These are phyloP conservation scores for Temnothorax ravouxi DNA, from an alignment of 2,888 invertebrate species.

Conservation along the genomic window DNA sequence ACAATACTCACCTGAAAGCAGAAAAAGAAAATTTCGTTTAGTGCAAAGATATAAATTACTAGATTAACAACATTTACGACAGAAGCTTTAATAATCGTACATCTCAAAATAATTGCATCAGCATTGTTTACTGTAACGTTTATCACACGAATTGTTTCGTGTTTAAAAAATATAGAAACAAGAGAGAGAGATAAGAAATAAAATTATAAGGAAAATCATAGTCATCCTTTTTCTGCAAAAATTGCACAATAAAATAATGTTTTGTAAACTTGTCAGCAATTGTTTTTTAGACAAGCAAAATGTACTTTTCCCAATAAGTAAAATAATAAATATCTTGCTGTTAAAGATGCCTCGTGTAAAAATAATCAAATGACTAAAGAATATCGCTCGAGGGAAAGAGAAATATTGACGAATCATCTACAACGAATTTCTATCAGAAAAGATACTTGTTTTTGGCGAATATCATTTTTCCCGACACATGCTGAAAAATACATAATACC, in stretches of 20 bases:
- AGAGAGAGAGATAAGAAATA: no score
- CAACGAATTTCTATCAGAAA: not conserved
- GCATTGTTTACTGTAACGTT: not conserved
- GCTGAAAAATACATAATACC: conserved; percentile 9
- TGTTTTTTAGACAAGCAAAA: not conserved
- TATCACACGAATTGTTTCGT: not conserved
- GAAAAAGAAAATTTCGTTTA: conserved; percentile 38
- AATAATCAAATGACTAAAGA: not conserved
- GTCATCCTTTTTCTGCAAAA: not conserved
- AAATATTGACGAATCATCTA: not conserved
- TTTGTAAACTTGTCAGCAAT: not conserved
- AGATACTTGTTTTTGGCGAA: not conserved
- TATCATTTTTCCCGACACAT: conserved; percentile 1
- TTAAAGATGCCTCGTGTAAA: not conserved
- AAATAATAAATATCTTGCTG: not conserved
- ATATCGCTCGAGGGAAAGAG: not conserved
- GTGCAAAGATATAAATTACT: not conserved
- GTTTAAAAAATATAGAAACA: not conserved
- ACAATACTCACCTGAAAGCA: conserved; percentile 71
- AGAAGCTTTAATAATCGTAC: not conserved
- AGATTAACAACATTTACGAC: not conserved
- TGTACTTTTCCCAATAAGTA: not conserved
- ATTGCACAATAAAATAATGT: no score
- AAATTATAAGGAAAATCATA: not conserved
- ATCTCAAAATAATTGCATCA: not conserved